Evolutionary conservation across 2,888 invertebrate genomes (phyloP).

Genomic region (Myopa tessellatipennis): DNA sequence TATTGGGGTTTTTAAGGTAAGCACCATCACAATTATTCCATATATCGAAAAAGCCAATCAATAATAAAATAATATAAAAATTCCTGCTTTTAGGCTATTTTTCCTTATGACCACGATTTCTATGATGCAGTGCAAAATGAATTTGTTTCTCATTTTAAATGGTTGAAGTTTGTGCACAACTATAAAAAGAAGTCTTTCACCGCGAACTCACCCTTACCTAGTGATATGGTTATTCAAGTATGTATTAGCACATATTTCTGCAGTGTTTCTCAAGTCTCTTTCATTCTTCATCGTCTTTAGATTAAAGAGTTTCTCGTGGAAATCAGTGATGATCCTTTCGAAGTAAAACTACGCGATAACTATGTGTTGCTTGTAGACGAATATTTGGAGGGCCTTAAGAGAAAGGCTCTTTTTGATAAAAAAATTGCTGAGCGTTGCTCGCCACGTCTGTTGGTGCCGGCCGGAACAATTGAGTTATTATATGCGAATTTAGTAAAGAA

Average conservation of each 20-base stretch:
- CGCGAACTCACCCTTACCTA: slow-evolving; percentile 79
- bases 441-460: slow-evolving; percentile 81
- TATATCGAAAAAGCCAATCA: neutral
- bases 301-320: slow-evolving; percentile 90
- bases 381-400: slow-evolving; percentile 90
- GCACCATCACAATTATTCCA: neutral
- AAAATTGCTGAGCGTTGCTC: slow-evolving; percentile 87
- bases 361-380: slow-evolving; percentile 96
- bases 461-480: slow-evolving; percentile 88
- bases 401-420: slow-evolving; percentile 88
- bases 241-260: slow-evolving; percentile 48
- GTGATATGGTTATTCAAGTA: slow-evolving; percentile 90
- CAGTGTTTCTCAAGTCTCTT: neutral
- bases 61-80: neutral
- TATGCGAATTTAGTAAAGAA: slow-evolving; percentile 88
- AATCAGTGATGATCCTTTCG: slow-evolving; percentile 98
- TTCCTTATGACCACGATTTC: slow-evolving; percentile 89
- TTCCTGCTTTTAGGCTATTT: slow-evolving; percentile 71
- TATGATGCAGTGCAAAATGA: slow-evolving; percentile 90
- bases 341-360: slow-evolving; percentile 94
- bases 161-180: slow-evolving; percentile 89
- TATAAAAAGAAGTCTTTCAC: slow-evolving; percentile 78
- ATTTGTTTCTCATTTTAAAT: slow-evolving; percentile 90
- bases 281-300: slow-evolving; percentile 66
- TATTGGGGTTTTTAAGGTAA: slow-evolving; percentile 64